Evolutionary conservation across 2,113 vertebrate genomes (phyloP).

Genomic region (Athene noctua): DNA sequence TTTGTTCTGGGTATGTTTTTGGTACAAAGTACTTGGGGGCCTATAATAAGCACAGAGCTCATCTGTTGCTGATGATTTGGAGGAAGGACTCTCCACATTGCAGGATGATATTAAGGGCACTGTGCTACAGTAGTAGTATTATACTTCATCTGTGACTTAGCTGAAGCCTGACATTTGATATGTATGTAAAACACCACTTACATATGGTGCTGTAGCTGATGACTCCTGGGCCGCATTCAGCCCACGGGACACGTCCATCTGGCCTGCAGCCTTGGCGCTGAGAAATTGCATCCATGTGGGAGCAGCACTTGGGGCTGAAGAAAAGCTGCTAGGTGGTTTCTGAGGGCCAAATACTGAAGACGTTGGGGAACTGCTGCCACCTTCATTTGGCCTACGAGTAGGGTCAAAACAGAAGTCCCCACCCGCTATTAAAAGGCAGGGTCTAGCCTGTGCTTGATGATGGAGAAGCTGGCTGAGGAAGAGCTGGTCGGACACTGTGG

Average conservation of each 20-base stretch:
- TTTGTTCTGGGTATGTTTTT: background rate
- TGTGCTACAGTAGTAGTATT: background rate
- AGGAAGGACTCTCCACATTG: background rate
- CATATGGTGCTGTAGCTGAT: conserved; percentile 13
- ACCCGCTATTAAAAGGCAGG: background rate
- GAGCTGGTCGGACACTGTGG: background rate
- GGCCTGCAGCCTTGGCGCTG: background rate
- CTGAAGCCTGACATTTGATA: conserved; percentile 34
- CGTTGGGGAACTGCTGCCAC: background rate
- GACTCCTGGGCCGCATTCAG: background rate
- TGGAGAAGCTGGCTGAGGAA: background rate
- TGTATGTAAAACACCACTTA: conserved; percentile 32
- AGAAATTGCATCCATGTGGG: background rate
- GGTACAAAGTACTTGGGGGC: background rate
- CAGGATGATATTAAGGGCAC: background rate
- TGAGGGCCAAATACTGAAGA: background rate
- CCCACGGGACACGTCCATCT: conserved; percentile 2
- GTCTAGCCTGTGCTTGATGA: background rate
- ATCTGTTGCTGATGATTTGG: conserved; percentile 2
- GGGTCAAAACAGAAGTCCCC: background rate
- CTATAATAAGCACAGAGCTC: background rate
- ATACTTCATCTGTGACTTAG: background rate
- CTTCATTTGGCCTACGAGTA: background rate
- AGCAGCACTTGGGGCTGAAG: fast-evolving
- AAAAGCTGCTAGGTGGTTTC: background rate